phyloP scores from a whole-genome alignment of 1,140 invertebrate genomes.

The Drosophila persimilis region DNA sequence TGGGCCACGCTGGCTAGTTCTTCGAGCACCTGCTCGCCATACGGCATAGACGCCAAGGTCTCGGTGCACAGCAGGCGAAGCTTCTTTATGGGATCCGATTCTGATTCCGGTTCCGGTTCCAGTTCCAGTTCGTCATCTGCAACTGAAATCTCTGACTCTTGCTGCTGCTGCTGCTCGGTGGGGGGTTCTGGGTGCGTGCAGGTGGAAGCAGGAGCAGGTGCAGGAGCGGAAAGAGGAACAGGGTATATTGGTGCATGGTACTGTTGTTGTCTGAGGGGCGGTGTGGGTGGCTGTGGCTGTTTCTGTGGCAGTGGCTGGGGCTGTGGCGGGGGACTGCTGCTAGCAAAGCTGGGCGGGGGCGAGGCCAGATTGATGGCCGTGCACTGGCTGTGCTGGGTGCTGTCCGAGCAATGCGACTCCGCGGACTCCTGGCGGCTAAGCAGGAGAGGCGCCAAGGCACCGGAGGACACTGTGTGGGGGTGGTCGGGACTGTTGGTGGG shows the following conservation, averaged over 20 bases:
- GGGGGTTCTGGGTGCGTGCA: conserved; percentile 1
- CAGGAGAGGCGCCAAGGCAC: conserved; percentile 24
- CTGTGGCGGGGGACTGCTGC: conserved; percentile 23
- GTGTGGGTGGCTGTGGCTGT: conserved; percentile 40
- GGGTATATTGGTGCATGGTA: conserved; percentile 5
- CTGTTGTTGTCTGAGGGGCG: conserved; percentile 26
- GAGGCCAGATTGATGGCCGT: conserved; percentile 84
- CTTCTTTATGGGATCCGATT: conserved; percentile 73
- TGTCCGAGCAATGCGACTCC: conserved; percentile 83
- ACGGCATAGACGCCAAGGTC: conserved; percentile 86
- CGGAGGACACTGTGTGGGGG: conserved; percentile 1
- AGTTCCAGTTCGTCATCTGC: conserved; percentile 16
- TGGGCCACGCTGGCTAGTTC: conserved; percentile 87
- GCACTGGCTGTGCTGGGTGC: conserved; percentile 84
- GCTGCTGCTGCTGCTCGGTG: conserved; percentile 5
- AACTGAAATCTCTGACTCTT: conserved; percentile 50
- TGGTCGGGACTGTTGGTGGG: conserved; percentile 8
- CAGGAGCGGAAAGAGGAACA: background rate
- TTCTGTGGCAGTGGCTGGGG: conserved; percentile 12
- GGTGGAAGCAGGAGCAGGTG: background rate
- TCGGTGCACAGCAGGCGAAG: conserved; percentile 85
- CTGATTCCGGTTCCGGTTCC: conserved; percentile 1
- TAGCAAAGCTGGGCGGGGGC: conserved; percentile 55
- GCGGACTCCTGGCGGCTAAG: conserved; percentile 77
- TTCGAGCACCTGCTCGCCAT: conserved; percentile 86